These are phyloP conservation scores for Luscinia luscinia DNA, from an alignment of 2,797 vertebrate species.

Conservation along the genomic window DNA sequence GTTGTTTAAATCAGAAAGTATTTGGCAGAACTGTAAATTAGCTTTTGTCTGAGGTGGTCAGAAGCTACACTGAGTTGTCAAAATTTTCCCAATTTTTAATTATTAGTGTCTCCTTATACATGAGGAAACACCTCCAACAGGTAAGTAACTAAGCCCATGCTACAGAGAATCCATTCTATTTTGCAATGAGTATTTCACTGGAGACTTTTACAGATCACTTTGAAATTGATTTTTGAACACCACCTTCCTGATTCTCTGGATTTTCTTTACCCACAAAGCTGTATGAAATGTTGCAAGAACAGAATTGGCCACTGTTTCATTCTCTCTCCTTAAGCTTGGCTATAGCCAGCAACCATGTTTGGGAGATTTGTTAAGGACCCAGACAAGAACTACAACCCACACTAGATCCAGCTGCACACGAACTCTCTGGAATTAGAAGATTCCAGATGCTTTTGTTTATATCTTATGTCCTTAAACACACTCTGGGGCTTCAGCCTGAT, in stretches of 20 bases:
- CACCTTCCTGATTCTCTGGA: neutral
- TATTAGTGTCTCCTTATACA: neutral
- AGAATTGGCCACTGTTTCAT: neutral
- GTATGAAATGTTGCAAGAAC: neutral
- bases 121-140: neutral
- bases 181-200: neutral
- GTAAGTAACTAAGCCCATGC: neutral
- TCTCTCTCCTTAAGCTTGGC: neutral
- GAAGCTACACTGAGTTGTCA: neutral
- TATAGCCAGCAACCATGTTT: neutral
- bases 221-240: neutral
- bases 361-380: neutral
- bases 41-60: neutral
- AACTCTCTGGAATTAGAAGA: neutral
- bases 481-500: neutral
- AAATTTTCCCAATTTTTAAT: neutral
- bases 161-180: neutral
- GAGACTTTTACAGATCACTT: neutral
- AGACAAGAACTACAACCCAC: neutral
- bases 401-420: neutral
- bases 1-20: neutral
- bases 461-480: neutral
- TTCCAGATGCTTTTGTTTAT: neutral
- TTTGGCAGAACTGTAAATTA: neutral
- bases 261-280: neutral